A percentile compares a stretch with the other conserved stretches of the same genome.
Evolutionary conservation across 2,888 invertebrate genomes (phyloP).

Genomic region (Artemia sp.): DNA sequence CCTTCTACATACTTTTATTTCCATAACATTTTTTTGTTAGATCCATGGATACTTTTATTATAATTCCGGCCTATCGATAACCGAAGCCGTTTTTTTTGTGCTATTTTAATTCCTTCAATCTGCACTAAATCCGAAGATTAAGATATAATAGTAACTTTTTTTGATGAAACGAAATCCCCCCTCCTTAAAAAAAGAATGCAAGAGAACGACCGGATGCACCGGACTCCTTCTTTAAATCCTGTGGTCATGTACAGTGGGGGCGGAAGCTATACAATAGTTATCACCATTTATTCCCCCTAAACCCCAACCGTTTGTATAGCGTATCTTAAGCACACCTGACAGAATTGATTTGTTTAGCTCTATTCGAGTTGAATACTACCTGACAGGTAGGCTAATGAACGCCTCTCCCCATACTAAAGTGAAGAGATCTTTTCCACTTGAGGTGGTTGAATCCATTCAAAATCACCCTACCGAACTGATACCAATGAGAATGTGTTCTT

Average conservation of each 20-base stretch:
- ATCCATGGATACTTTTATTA: no score
- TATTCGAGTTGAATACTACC: constrained; percentile 15
- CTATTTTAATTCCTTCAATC: no score
- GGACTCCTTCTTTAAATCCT: constrained; percentile 3
- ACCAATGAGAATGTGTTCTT: not conserved
- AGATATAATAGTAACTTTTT: no score
- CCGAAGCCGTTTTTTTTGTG: no score
- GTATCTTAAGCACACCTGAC: not conserved
- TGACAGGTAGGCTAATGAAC: constrained; percentile 14
- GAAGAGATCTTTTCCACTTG: constrained; percentile 12
- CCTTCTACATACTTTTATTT: no score
- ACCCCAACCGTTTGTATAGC: not conserved
- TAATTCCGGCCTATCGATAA: no score
- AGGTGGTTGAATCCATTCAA: not conserved
- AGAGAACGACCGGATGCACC: not conserved
- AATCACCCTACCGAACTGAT: constrained; percentile 4
- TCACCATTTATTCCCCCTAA: not conserved
- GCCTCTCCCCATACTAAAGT: not conserved
- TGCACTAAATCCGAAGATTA: no score
- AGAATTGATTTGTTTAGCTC: constrained; percentile 13
- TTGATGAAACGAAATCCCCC: no score
- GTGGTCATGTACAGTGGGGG: constrained; percentile 10
- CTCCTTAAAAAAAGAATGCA: no score
- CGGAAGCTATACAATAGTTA: constrained; percentile 5
- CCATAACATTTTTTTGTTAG: no score